Base-by-base conservation (phyloP, 2,113 vertebrate species). In the Orientallactaga bullata region DNA sequence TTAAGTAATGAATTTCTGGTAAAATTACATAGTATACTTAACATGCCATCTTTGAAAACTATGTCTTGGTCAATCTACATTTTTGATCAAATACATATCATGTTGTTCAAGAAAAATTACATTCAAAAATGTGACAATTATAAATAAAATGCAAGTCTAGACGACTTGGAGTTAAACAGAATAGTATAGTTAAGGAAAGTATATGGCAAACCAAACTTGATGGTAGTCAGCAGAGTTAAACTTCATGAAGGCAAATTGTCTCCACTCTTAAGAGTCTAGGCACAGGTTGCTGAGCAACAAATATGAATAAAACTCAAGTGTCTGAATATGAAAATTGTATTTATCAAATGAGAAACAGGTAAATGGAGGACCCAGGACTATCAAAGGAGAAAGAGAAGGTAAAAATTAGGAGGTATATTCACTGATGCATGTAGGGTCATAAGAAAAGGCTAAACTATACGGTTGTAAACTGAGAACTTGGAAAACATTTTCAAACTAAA, bases 401-500 rank as follows among this genome's bases (percentile, higher is more conserved):
- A n/a, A 47, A 87, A n/a, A 7, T n/a, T 3, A 78, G 16, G n/a
- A 83, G 17, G 13, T 21, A n/a, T 32, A 79, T 63, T 93, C 13
- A 76, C 51, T 51, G 21, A 80, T 23, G 17, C 47, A 39, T 3
- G 26, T 26, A 86, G 71, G 30, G 30, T 89, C 26, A 28, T 42
- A 7, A 91, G 4, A 7, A 89, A 65, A 42, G 60, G 51, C 10
- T 72, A 63, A 83, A 9, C 37, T 82, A 20, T 42, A 90, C 26
- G 77, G 30, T 58, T 69, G 32, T 91, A 72, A 80, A 90, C 35
- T 85, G 82, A 82, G 84, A 94, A 78, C 71, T 32, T 61, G 39
- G 35, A 76, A 95, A 89, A 84, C 55, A 39, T 89, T 79, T 90
- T 9, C 55, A 95, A 95, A 93, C 78, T 65, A 89, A 93, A 94